Base-by-base conservation (phyloP, 2,888 invertebrate species). In the Mayetiola destructor region DNA sequence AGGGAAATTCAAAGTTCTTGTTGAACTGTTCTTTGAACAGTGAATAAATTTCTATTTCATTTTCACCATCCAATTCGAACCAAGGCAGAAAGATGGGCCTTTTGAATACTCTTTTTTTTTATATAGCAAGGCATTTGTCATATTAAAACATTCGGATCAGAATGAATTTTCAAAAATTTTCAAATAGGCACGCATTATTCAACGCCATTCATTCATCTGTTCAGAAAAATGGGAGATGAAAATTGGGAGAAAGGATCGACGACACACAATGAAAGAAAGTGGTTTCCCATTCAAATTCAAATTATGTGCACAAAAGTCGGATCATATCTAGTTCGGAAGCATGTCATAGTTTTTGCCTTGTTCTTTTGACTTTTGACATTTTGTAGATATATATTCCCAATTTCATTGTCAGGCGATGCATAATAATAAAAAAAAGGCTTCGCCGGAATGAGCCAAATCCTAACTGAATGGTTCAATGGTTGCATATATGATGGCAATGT, bases 351-450 rank as follows among this genome's bases (percentile, higher is more conserved):
- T 48, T 48, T 48, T 48, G 23, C 27, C 16, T 37, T 37, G 37
- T 37, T 12, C 9, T 14, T 10, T 12, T 27, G 48, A 48, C 48
- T 48, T 48, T 27, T 48, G 27, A n/a, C 48, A 48, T 48, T 48
- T 48, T n/a, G n/a, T 48, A 48, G 48, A 48, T 48, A 48, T 48
- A 48, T 48, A n/a, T 48, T 9, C 14, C 48, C 2, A 27, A 27
- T 48, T 48, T 48, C 48, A 48, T 48, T 48, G 48, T 48, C 27
- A 48, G 48, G 48, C 48, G 27, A 27, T 48, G 27, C 48, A 48
- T 48, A 5, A 16, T 16, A 27, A 6, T 3, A n/a, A 20, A 40
- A 8, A 10, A 21, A 21, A 40, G 18, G 5, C n/a, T n/a, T n/a
- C n/a, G 18, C 9, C 23, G 2, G 14, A 21, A 42, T n/a, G n/a